Percentiles rank a stretch among this genome's conserved stretches.
These are phyloP conservation scores for Tychaedon coryphoeus DNA, from an alignment of 2,113 vertebrate species.

Conservation along the genomic window DNA sequence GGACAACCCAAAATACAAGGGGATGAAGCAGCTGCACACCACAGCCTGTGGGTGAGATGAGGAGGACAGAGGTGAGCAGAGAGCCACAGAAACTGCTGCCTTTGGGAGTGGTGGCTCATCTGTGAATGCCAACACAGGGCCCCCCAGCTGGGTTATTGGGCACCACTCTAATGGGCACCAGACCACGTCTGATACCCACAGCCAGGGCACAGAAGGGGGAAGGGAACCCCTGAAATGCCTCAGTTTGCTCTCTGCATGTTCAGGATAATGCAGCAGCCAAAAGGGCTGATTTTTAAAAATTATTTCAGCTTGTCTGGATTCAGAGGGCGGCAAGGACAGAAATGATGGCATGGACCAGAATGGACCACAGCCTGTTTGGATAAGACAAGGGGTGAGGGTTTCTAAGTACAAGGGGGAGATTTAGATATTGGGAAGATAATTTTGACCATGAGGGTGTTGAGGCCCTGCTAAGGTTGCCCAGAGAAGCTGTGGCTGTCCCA, in stretches of 20 bases:
- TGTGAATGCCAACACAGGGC: not conserved
- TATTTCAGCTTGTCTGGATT: not conserved
- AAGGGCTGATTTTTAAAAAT: not conserved
- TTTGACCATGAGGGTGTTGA: not conserved
- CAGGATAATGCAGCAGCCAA: not conserved
- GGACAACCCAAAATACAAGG: conserved; percentile 69
- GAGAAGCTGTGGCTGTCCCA: not conserved
- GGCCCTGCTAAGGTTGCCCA: not conserved
- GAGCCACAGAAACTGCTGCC: not conserved
- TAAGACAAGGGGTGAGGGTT: not conserved
- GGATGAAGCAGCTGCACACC: conserved; percentile 79
- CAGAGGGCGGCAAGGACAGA: not conserved
- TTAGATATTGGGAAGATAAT: not conserved
- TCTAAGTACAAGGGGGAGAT: not conserved
- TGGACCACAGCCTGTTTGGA: not conserved
- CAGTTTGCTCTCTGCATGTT: not conserved
- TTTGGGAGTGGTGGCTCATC: not conserved
- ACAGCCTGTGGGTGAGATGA: conserved; percentile 65
- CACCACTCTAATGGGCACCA: not conserved
- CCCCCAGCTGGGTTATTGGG: not conserved
- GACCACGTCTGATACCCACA: not conserved
- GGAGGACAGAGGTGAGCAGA: not conserved
- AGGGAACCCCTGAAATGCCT: not conserved
- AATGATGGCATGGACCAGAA: not conserved
- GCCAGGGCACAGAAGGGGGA: not conserved